phyloP scores from a whole-genome alignment of 2,797 vertebrate species.

The Melanotaenia maccullochi region DNA sequence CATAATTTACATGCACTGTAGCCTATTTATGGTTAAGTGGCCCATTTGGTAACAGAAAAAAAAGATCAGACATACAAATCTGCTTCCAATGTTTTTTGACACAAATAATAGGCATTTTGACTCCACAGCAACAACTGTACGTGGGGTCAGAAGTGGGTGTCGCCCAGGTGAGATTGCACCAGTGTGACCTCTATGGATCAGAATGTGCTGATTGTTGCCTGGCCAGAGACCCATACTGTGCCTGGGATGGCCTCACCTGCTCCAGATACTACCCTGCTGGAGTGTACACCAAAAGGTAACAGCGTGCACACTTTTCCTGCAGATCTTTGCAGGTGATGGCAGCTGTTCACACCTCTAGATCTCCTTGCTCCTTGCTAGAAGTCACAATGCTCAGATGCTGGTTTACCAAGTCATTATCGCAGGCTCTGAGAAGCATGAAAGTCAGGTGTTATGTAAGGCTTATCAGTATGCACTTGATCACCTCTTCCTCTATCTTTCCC shows the following conservation, averaged over 20 bases:
- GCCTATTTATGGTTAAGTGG: not conserved
- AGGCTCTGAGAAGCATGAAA: conserved; percentile 26
- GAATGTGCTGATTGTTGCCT: conserved; percentile 97
- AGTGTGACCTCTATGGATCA: conserved; percentile 93
- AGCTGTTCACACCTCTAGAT: conserved; percentile 49
- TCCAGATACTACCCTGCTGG: conserved; percentile 91
- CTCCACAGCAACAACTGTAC: conserved; percentile 92
- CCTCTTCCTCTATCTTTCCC: conserved; percentile 18
- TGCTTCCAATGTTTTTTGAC: not conserved
- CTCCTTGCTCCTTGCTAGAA: conserved; percentile 31
- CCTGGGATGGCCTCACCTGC: conserved; percentile 96
- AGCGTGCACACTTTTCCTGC: conserved; percentile 8
- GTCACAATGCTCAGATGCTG: conserved; percentile 41
- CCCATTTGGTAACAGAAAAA: not conserved
- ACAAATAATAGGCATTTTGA: not conserved
- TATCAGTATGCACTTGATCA: conserved; percentile 52
- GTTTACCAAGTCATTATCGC: conserved; percentile 44
- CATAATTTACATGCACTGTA: conserved; percentile 1
- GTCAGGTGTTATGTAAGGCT: conserved; percentile 45
- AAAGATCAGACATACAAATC: not conserved
- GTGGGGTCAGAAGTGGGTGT: conserved; percentile 89
- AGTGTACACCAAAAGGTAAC: conserved; percentile 91
- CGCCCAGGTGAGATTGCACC: conserved; percentile 91
- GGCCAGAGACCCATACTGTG: conserved; percentile 96
- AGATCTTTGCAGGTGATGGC: conserved; percentile 20